Base-by-base conservation (phyloP, 2,797 vertebrate genomes). In the Eidolon dupreanum region DNA sequence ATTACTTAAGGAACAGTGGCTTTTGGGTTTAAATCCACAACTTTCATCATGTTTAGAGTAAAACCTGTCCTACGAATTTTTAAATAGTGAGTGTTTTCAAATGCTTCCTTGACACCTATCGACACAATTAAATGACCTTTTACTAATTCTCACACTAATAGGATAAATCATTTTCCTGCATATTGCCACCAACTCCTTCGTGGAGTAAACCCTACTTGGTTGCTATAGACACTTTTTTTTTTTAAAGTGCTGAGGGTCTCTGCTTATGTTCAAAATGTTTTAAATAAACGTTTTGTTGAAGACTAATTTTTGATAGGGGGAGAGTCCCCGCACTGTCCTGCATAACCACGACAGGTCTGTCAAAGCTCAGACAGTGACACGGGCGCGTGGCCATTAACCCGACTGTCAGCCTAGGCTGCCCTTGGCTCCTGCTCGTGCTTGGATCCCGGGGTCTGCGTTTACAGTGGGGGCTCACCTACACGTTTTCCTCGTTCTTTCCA, bases 261-360 rank as follows among this genome's bases (percentile, higher is more conserved):
- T 66, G 78, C 36, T 71, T 17, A 0, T 87, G 11, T 75, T 46
- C 46, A 26, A 28, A 36, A 46, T 12, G 85, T 78, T 61, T 11
- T 11, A 66, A 79, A 66, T 36, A 6, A 17, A 2, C 0, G 0
- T 36, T 89, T 79, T 24, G 41, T n/a, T 68, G 20, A 38, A 51
- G 41, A 55, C 28, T 63, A 20, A 53, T 19, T 53, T 68, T 92
- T 28, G 33, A 49, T 22, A 11, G 68, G 4, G 28, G 2, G 79
- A 31, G 26, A 1, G 12, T n/a, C 31, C 33, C 77, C 63, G 0
- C 2, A 7, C 13, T 5, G 0, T 46, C 53, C 8, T 9, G 3
- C 3, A 0, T 1, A 6, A 17, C 12, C 17, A 0, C 0, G 1
- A 16, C 1, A 2, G 0, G 13, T 9, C 26, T 22, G 1, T 59